Conservation (phyloP, 2,797 vertebrate genomes). For the Acestrorhynchus altus region DNA sequence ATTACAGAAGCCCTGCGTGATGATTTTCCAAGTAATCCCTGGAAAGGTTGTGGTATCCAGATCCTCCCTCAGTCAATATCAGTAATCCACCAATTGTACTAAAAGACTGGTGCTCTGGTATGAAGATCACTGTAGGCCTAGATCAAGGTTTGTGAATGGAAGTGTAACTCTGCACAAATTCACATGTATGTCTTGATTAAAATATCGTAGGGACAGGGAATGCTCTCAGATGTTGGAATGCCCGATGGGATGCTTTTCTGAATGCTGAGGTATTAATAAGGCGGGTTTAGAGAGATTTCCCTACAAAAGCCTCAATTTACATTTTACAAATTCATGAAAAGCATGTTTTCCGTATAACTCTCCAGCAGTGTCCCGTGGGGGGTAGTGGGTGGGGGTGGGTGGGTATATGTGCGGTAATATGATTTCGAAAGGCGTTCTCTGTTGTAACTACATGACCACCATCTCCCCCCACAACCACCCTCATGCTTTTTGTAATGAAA, state of each 20-base stretch:
- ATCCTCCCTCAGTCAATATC: too few species aligned
- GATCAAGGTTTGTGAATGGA: too few species aligned
- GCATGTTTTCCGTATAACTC: slow-evolving; percentile 62
- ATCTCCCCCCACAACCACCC: slow-evolving; percentile 1
- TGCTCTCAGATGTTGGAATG: not conserved
- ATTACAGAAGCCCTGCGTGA: too few species aligned
- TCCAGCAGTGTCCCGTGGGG: slow-evolving; percentile 68
- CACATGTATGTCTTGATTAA: too few species aligned
- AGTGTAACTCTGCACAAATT: too few species aligned
- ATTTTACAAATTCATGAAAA: not conserved
- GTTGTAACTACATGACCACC: slow-evolving; percentile 45
- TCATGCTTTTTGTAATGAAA: slow-evolving; percentile 51
- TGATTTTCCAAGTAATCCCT: too few species aligned
- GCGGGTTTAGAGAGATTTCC: not conserved
- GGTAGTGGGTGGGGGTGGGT: slow-evolving; percentile 29
- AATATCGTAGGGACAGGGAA: not conserved
- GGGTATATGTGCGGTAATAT: slow-evolving; percentile 18
- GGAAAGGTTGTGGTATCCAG: too few species aligned
- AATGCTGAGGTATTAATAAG: not conserved
- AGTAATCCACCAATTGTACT: too few species aligned
- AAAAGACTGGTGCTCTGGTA: too few species aligned
- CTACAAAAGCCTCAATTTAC: not conserved
- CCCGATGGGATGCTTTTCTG: too few species aligned
- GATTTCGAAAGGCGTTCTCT: slow-evolving; percentile 37
- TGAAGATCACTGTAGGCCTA: too few species aligned